Base-by-base conservation (phyloP, 2,888 invertebrate species). In the Leptopilina drosophilae region DNA sequence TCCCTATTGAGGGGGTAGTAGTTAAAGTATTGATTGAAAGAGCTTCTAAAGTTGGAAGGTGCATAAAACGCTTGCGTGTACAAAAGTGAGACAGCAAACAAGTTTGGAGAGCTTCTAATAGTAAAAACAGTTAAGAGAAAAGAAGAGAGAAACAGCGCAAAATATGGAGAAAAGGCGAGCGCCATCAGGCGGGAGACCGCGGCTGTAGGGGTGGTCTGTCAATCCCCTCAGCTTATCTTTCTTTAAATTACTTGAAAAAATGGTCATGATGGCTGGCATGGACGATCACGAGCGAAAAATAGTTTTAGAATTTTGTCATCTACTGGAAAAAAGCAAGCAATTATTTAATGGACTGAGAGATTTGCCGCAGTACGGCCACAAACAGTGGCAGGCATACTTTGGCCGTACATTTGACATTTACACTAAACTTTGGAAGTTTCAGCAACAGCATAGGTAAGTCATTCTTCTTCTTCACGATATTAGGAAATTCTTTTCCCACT, bases 341-440 rank as follows among this genome's bases (percentile, higher is more conserved):
- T 94, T 98, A 82, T 99, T 99, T 93, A 99, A 98, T 93, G 98
- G 98, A 85, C 94, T 99, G 88, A 98, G 98, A 90, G 98, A 98
- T 93, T 94, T 99, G 87, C 98, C 99, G 62, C 98, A 98, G 92
- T 98, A 98, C 93, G 98, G 98, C 15, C 98, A 98, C 93, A 98
- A 97, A 91, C 98, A 98, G 92, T 99, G 98, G 98, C 98, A 98
- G 93, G 96, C 97, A 14, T 98, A 99, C 92, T 99, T 99, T 92
- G 98, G 98, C 33, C 94, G 98, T 87, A 98, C 98, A 42, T 99
- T 99, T 93, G 99, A 99, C 93, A 97, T 98, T 80, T 99, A 98
- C 93, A 98, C 98, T 53, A 98, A 98, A 92, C 93, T 99, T 80
- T 99, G 99, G 99, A 98, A 98, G 92, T 99, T 98, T 92, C 99